Percentiles rank a stretch among this genome's conserved stretches.
Evolutionary conservation across 2,888 invertebrate species (phyloP).

Genomic region (Malacosoma neustria): DNA sequence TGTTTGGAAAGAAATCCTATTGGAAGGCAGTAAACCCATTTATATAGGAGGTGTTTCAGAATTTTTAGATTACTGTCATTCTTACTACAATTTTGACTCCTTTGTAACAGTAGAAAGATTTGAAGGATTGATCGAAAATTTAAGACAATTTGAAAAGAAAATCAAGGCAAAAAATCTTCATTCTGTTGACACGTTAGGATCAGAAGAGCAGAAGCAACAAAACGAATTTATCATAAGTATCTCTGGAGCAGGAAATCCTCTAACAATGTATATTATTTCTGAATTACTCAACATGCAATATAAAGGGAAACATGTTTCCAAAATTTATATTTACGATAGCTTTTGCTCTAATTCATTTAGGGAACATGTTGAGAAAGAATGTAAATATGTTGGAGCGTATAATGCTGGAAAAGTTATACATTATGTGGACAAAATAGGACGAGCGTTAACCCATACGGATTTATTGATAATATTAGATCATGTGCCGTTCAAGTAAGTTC

Average conservation of each 20-base stretch:
- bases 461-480: conserved; percentile 69
- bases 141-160: conserved; percentile 37
- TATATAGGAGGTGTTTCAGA: conserved; percentile 76
- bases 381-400: conserved; percentile 35
- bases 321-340: conserved; percentile 46
- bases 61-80: conserved; percentile 77
- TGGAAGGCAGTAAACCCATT: conserved; percentile 67
- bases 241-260: conserved; percentile 40
- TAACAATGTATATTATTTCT: conserved; percentile 47
- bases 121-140: conserved; percentile 32
- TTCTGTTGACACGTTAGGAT: neutral
- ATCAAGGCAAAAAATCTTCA: conserved; percentile 15
- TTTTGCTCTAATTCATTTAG: conserved; percentile 33
- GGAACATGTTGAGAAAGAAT: conserved; percentile 44
- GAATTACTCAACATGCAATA: conserved; percentile 36
- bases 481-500: conserved; percentile 43
- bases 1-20: conserved; percentile 76
- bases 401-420: conserved; percentile 41
- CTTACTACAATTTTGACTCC: conserved; percentile 69
- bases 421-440: conserved; percentile 51
- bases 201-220: conserved; percentile 11
- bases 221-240: conserved; percentile 37
- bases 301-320: conserved; percentile 30
- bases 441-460: conserved; percentile 61
- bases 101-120: conserved; percentile 39